Evolutionary conservation across 2,113 vertebrate genomes (phyloP), one percentile per base, ranked within the genome.

Genomic region (Dasypus novemcinctus): DNA sequence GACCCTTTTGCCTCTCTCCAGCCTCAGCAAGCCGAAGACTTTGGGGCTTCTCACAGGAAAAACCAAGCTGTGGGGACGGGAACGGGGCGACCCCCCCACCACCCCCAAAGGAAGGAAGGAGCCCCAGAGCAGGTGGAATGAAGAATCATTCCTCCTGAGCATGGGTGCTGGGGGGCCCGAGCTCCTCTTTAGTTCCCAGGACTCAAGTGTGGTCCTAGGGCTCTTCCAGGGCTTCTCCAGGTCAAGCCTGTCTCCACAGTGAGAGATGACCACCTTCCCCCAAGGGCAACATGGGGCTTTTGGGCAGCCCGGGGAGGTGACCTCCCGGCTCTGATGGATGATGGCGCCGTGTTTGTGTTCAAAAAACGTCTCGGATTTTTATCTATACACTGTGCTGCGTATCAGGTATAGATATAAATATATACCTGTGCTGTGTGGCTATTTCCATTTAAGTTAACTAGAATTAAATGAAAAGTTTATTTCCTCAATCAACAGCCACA

Each of bases 101-200:
- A 95, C 79, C 82, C 31, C 80, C 33, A 94, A 94, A 94, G 91
- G 96, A 84, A 96, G 76, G 95, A 95, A 95, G 96, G 92, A 87
- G 93, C 41, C 20, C 87, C 89, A 94, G 87, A 72, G 75, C 64
- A 52, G 14, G 68, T 61, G 95, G 84, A 72, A 72, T 93, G 93
- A 29, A 86, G 94, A 89, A 78, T 97, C 96, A 29, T 68, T 82
- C 52, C 69, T 31, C 4, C 31, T 17, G 13, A 66, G 20, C 1
- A 1, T 14, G 10, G 11, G 59, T 63, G 41, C 79, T 49, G 46
- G 46, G 46, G 46, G 46, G 46, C 46, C 21, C 84, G 76, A 71
- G 20, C 7, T 38, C 71, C 38, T 54, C 20, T n/a, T 52, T 61
- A 71, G 7, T 43, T 7, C 15, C 25, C 11, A 41, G 3, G 66